Percentiles rank a stretch among this genome's conserved stretches.
Conservation (phyloP, 2,888 invertebrate genomes). For the Athetis lepigone region DNA sequence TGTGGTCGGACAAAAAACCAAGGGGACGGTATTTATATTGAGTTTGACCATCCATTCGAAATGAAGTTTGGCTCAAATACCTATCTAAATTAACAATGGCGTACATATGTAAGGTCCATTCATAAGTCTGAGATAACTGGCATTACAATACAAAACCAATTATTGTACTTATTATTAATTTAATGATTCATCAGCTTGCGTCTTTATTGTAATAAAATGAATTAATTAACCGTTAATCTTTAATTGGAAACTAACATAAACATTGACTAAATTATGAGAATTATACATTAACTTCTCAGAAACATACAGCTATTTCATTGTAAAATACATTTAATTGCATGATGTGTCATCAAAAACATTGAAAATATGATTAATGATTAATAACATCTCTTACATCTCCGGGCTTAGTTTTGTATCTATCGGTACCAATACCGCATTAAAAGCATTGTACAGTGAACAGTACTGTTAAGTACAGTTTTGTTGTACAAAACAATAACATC, state of each 20-base stretch:
- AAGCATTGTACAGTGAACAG: not conserved
- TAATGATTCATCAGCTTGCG: constrained; percentile 41
- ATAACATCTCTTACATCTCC: constrained; percentile 3
- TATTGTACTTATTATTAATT: constrained; percentile 12
- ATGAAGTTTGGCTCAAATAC: constrained; percentile 27
- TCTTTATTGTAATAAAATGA: constrained; percentile 11
- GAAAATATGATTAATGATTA: constrained; percentile 5
- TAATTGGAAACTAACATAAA: constrained; percentile 9
- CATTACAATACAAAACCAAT: constrained; percentile 30
- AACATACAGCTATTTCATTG: constrained; percentile 11
- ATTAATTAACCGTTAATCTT: constrained; percentile 19
- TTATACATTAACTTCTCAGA: constrained; percentile 25
- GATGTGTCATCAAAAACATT: constrained; percentile 21
- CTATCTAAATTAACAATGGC: constrained; percentile 20
- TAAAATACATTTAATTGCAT: constrained; percentile 12
- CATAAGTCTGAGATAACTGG: constrained; percentile 15
- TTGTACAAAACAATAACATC: constrained; percentile 32
- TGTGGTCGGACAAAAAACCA: constrained; percentile 72
- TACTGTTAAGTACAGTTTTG: constrained; percentile 26
- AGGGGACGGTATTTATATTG: constrained; percentile 63
- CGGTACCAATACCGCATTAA: not conserved
- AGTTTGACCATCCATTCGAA: constrained; percentile 15
- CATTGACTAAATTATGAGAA: constrained; percentile 26
- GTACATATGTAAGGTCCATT: constrained; percentile 35
- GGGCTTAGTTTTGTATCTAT: not conserved